A percentile compares a stretch with the other conserved stretches of the same genome.
These are phyloP conservation scores for Tragelaphus imberbis DNA, from an alignment of 2,113 vertebrate species.

Conservation along the genomic window DNA sequence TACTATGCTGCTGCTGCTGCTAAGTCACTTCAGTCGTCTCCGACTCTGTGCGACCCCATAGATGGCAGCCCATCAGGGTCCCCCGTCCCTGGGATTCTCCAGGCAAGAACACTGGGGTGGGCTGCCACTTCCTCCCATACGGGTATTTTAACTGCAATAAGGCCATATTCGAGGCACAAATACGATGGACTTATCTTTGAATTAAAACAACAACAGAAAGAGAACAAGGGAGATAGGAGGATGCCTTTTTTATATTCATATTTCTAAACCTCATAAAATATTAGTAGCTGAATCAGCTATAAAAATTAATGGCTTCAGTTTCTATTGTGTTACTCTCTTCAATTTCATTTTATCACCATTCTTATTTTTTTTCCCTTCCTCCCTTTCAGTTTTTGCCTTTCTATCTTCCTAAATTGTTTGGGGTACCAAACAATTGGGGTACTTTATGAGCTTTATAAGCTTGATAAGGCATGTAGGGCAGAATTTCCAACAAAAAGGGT, in stretches of 20 bases:
- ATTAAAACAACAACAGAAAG: conserved; percentile 75
- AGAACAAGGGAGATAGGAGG: conserved; percentile 67
- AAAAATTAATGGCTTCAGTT: conserved; percentile 82
- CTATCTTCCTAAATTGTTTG: conserved; percentile 59
- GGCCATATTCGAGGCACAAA: conserved; percentile 34
- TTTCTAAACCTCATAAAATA: conserved; percentile 83
- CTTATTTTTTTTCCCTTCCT: neutral
- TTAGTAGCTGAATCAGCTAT: conserved; percentile 80
- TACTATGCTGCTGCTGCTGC: neutral
- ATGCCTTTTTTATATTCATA: conserved; percentile 67
- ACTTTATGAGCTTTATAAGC: conserved; percentile 70
- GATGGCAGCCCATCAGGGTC: too few species aligned
- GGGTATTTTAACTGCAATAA: conserved; percentile 70
- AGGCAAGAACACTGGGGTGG: too few species aligned
- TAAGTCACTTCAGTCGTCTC: too few species aligned
- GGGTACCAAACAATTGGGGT: conserved; percentile 57
- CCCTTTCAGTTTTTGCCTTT: conserved; percentile 53
- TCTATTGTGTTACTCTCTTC: conserved; percentile 73
- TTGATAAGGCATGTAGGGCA: conserved; percentile 47
- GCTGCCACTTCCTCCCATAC: neutral
- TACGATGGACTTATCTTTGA: conserved; percentile 73
- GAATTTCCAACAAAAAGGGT: conserved; percentile 47
- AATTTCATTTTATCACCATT: conserved; percentile 72
- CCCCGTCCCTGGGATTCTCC: too few species aligned
- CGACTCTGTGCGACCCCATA: too few species aligned